Base-by-base conservation (phyloP, 1,140 invertebrate genomes). In the Lanistes nyassanus region DNA sequence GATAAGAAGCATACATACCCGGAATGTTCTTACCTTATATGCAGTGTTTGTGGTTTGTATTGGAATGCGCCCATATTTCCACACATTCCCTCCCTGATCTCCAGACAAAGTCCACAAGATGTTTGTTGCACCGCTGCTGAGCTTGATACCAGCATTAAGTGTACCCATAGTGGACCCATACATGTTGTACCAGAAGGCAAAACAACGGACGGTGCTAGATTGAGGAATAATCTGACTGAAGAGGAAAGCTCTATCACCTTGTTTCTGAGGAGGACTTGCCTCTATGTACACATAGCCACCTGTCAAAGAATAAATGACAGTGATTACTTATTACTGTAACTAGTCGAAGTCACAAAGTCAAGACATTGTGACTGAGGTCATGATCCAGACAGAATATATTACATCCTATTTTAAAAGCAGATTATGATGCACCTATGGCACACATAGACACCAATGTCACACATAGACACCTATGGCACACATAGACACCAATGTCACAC, bases 241-340 rank as follows among this genome's bases (percentile, higher is more conserved):
- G 34, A 85, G 74, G 37, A 82, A 70, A n/a, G 84, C 84, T 53
- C 81, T 80, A 65, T 86, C 80, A 7, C 82, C 83, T 51, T 53
- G 74, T 39, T 76, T 75, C 47, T 70, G 87, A 0, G 93, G 92
- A 0, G 78, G 67, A 7, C 93, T 92, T 53, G 93, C 92, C 80
- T 95, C 94, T 42, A 94, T 92, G 83, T 94, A 95, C 88, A 95
- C 92, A 77, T 84, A 85, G n/a, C 76, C 58, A 34, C 80, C 80
- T 82, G 69, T 16, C 31, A 73, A 39, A 13, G 55, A 53, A 60
- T 16, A 29, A n/a, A 66, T 16, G 37, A 64, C 26, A 29, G 13
- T 11, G 13, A 13, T 29, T 0, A 66, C 6, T 9, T 66, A 66
- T 29, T 31, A 31, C 13, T 66, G 9, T n/a, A 66, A 9, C 19